Base-by-base conservation (phyloP, 2,888 invertebrate genomes). In the Xanthorhoe spadicearia region DNA sequence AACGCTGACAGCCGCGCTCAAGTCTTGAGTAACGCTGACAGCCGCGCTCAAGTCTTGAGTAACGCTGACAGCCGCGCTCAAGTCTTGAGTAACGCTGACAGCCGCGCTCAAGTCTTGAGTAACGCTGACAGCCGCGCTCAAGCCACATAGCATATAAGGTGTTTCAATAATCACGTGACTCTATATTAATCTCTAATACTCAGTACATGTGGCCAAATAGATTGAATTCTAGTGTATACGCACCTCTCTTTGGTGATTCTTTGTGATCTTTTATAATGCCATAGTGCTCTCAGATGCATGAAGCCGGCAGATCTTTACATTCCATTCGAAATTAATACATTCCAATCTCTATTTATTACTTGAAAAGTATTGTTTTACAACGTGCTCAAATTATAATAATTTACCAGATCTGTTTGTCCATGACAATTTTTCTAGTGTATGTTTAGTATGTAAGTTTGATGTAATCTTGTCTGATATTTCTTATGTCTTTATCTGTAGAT, bases 201-300 rank as follows among this genome's bases (percentile, higher is more conserved):
- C 79, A 70, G 68, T 72, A 72, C 75, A 70, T 75, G 82, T 84
- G 83, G 85, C 85, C 85, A 84, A 82, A 83, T 83, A 83, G 77
- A 74, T 75, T 62, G 66, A 35, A 32, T 64, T 63, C 61, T 71
- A 77, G 75, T 74, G 57, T 48, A 51, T 61, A 70, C 64, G 68
- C 65, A 46, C 50, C 43, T 46, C 19, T 19, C 13, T 46, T 23
- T 6, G 48, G 57, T 46, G 48, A 4, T 49, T 52, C 19, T 10
- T 49, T 57, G 57, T 61, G 53, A 66, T 61, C 28, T 53, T 53
- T 15, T 43, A 60, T 54, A 46, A 48, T 17, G 51, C 18, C 59
- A 43, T 61, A 61, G 61, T 32, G 60, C 61, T 55, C 18, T 28
- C 15, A 18, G 50, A 23, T 35, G 49, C 43, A 18, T 17, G 13